These are phyloP conservation scores for Actenoides hombroni DNA, from an alignment of 2,113 vertebrate genomes.

Conservation along the genomic window DNA sequence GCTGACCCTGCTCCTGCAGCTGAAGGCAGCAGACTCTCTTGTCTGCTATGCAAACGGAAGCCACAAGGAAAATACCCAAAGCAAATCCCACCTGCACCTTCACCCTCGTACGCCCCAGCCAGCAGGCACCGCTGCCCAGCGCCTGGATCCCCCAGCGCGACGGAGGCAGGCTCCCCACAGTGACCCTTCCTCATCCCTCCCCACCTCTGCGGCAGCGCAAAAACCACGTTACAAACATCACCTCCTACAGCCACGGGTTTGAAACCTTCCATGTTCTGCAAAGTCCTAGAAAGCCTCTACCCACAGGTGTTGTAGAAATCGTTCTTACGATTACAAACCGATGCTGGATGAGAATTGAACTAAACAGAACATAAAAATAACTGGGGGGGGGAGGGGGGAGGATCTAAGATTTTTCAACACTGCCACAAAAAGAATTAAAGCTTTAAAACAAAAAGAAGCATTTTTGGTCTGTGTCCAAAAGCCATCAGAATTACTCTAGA, in stretches of 20 bases:
- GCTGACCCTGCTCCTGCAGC: not conserved
- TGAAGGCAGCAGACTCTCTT: constrained; percentile 28
- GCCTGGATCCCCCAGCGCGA: not conserved
- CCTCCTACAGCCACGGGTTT: not conserved
- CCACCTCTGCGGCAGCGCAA: not conserved
- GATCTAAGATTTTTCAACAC: not conserved
- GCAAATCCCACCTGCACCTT: not conserved
- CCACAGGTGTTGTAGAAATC: not conserved
- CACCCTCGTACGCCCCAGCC: not conserved
- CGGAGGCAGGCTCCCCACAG: not conserved
- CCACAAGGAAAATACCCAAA: not conserved
- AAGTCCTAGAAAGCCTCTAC: not conserved
- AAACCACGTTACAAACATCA: not conserved
- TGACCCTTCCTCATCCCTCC: not conserved
- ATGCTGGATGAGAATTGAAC: not conserved
- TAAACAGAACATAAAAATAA: not conserved
- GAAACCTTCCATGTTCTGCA: not conserved
- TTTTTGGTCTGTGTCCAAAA: not conserved
- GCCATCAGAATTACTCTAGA: not conserved
- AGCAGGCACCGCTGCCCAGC: not conserved
- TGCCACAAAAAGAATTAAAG: constrained; percentile 22
- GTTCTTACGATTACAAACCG: not conserved
- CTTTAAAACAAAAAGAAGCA: constrained; percentile 20
- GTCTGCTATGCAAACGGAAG: fast-evolving
- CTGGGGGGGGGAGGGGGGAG: not conserved